A percentile compares a stretch with the other conserved stretches of the same genome.
These are phyloP conservation scores for Orycteropus afer DNA, from an alignment of 2,113 vertebrate species.

Conservation along the genomic window DNA sequence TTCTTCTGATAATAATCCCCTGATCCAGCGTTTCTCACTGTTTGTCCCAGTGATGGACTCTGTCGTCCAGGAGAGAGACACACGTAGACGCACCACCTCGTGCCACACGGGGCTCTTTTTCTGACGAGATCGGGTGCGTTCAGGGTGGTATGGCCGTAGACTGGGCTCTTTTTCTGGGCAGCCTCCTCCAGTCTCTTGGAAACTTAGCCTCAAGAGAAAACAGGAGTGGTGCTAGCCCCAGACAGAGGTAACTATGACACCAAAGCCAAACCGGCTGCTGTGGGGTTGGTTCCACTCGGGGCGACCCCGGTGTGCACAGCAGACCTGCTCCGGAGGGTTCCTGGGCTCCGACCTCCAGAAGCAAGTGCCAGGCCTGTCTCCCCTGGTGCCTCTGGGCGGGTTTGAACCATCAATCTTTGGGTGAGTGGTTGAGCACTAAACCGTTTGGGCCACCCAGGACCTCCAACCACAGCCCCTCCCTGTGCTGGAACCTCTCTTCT, in stretches of 20 bases:
- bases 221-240: accelerated
- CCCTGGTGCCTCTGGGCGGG: background rate
- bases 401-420: background rate
- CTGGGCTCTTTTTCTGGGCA: background rate
- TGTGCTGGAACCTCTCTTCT: accelerated
- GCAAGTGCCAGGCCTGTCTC: background rate
- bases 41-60: background rate
- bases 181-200: background rate
- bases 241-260: background rate
- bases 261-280: too few relatives aligned
- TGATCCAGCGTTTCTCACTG: background rate
- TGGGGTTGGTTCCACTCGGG: background rate
- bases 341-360: too few relatives aligned
- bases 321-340: background rate
- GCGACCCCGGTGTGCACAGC: background rate
- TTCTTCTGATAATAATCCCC: conserved; percentile 44
- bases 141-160: too few relatives aligned
- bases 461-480: background rate
- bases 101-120: accelerated
- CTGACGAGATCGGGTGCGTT: too few relatives aligned
- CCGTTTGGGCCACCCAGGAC: background rate
- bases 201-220: background rate
- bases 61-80: background rate
- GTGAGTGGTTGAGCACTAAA: background rate
- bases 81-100: background rate